Evolutionary conservation across 1,140 invertebrate species (phyloP).

Genomic region (Teleogryllus occipitalis): DNA sequence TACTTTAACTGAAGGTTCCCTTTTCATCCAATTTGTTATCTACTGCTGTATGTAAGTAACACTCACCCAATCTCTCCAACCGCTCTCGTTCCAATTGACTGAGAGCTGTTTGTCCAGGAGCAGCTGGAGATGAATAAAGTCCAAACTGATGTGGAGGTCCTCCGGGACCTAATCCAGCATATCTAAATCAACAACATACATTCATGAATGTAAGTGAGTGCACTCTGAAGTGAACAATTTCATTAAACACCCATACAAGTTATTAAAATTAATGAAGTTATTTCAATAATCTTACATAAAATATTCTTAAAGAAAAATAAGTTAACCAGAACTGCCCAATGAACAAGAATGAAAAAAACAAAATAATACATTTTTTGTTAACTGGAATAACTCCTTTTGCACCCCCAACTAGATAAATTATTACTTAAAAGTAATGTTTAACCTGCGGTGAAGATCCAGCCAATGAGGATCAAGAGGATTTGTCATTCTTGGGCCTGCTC

Average conservation of each 20-base stretch:
- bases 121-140: conserved; percentile 44
- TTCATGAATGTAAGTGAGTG: not conserved
- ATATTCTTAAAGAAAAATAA: too few relatives aligned
- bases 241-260: too few relatives aligned
- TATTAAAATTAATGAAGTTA: too few relatives aligned
- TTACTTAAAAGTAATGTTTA: too few relatives aligned
- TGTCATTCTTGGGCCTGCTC: conserved; percentile 44
- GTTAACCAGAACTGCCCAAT: too few relatives aligned
- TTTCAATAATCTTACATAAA: too few relatives aligned
- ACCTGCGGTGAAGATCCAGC: conserved; percentile 79
- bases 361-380: not conserved
- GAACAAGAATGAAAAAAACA: not conserved
- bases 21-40: too few relatives aligned
- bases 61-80: conserved; percentile 64
- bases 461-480: conserved; percentile 77
- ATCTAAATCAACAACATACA: conserved; percentile 25
- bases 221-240: not conserved
- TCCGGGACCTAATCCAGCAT: conserved; percentile 32
- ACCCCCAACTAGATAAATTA: too few relatives aligned
- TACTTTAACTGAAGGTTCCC: too few relatives aligned
- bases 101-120: conserved; percentile 43
- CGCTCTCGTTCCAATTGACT: conserved; percentile 80
- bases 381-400: too few relatives aligned
- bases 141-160: conserved; percentile 46
- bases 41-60: not conserved